Base-by-base conservation (phyloP, 2,113 vertebrate genomes). In the Eubucco bourcierii region DNA sequence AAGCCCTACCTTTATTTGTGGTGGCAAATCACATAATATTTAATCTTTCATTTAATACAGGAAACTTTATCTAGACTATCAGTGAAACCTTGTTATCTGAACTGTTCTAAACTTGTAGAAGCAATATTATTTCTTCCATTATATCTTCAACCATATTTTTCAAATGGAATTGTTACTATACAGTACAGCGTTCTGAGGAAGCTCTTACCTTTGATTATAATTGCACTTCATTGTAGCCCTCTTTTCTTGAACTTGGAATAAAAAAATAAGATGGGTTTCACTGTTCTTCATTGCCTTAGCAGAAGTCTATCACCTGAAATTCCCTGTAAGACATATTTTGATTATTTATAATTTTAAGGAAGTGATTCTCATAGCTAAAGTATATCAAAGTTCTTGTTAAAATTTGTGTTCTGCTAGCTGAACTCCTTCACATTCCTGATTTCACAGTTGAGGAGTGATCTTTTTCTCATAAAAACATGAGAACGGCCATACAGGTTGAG, bases 1-100 rank as follows among this genome's bases (percentile, higher is more conserved):
- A 46, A 87, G 50, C 64, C 55, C 67, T 95, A 50, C 81, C 78
- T 94, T 91, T 80, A 73, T 87, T 78, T 91, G 52, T 87, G 89
- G 46, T 85, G 87, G 90, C 89, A 95, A 94, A 90, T 90, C 56
- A 41, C 15, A 15, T 84, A 41, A 53, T 72, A 50, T 61, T 87
- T 79, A 70, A 77, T 70, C 33, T 85, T 89, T 66, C 28, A 63
- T 84, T 90, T 84, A 79, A 37, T 61, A 29, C 10, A 59, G 67
- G 50, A 83, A 94, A 77, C 13, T 77, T 81, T 76, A 58, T 87
- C 81, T 29, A 65, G 44, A 58, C 53, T 72, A 4, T 80, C 72
- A 78, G 59, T 37, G 66, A 81, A 83, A 93, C 75, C 47, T 53
- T 75, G 52, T 55, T 66, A 19, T 64, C 58, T 86, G 65, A 84